phyloP scores from a whole-genome alignment of 2,797 vertebrate genomes.

The Novumbra hubbsi region DNA sequence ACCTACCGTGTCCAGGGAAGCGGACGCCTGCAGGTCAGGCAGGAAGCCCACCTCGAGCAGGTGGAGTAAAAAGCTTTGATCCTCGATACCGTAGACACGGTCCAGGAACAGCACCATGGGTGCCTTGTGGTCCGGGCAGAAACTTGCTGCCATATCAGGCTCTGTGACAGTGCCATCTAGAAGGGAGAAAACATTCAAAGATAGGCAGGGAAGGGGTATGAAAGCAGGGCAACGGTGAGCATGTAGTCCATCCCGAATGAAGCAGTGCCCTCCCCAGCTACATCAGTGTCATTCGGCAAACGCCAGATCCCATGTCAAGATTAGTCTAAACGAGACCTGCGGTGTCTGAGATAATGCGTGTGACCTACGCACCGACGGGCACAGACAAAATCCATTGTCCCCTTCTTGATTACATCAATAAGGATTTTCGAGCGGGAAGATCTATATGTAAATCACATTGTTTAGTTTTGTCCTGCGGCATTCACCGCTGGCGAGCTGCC shows the following conservation, averaged over 20 bases:
- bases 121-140: constrained; percentile 97
- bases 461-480: neutral
- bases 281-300: no score
- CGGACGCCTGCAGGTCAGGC: constrained; percentile 91
- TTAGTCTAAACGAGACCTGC: no score
- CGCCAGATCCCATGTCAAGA: no score
- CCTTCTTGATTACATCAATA: no score
- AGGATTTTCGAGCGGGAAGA: neutral
- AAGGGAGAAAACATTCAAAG: constrained; percentile 24
- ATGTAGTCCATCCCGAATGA: no score
- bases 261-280: no score
- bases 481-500: neutral
- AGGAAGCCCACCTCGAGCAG: constrained; percentile 96
- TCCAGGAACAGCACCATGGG: constrained; percentile 98
- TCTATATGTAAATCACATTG: neutral
- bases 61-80: constrained; percentile 93
- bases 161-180: constrained; percentile 90
- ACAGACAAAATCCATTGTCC: no score
- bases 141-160: constrained; percentile 93
- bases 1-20: constrained; percentile 89
- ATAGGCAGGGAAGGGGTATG: neutral
- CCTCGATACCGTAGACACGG: constrained; percentile 94
- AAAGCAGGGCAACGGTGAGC: neutral
- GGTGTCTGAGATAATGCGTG: no score
- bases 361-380: no score